phyloP scores from a whole-genome alignment of 1,140 invertebrate genomes.

The Globodera rostochiensis region DNA sequence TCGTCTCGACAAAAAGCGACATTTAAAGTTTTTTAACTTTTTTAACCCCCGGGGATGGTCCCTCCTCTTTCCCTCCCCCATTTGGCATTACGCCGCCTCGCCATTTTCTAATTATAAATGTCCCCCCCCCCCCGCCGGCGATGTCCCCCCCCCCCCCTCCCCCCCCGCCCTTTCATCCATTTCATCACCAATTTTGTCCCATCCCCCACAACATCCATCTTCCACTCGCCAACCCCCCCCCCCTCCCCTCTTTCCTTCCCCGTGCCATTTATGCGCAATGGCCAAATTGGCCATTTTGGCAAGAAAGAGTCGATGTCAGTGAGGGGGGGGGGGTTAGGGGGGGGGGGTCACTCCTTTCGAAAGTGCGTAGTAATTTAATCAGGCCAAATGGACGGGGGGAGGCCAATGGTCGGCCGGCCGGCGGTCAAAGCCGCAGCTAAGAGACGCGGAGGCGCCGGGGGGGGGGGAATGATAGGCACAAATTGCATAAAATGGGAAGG shows the following conservation, averaged over 20 bases:
- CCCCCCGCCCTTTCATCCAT: neutral
- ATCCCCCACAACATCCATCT: neutral
- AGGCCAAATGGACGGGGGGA: neutral
- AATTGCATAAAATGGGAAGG: no score
- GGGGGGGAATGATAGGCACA: no score
- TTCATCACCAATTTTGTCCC: neutral
- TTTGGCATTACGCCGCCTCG: neutral
- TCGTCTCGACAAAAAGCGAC: neutral
- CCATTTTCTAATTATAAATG: constrained; percentile 18
- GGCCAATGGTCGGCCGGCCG: no score
- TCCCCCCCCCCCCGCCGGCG: no score
- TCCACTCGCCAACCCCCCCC: neutral
- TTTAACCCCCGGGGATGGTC: neutral
- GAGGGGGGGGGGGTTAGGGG: no score
- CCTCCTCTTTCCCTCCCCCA: neutral
- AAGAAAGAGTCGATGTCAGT: neutral
- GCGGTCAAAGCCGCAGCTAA: no score
- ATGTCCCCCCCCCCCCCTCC: no score
- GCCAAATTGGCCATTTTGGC: neutral
- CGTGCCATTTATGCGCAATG: neutral
- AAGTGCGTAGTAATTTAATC: neutral
- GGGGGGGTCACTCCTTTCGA: neutral
- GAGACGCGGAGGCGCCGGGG: no score
- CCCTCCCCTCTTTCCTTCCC: neutral
- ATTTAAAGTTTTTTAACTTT: no score